phyloP scores from a whole-genome alignment of 2,888 invertebrate genomes.

The Scrobipalpa atriplicella region DNA sequence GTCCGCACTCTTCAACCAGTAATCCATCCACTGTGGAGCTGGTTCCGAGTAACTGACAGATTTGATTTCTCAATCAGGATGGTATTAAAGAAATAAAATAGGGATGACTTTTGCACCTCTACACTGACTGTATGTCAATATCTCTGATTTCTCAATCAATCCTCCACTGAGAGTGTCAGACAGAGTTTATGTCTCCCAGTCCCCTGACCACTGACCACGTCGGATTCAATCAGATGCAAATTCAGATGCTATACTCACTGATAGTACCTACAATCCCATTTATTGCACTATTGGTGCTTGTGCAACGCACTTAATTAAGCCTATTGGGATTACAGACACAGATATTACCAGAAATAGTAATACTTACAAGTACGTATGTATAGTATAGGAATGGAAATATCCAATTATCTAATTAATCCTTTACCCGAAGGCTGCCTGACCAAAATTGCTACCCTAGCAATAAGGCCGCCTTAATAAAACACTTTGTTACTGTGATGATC shows the following conservation, averaged over 20 bases:
- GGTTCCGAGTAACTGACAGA: slow-evolving; percentile 1
- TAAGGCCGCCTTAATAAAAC: too few relatives aligned
- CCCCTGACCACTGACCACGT: not conserved
- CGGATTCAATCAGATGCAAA: slow-evolving; percentile 2
- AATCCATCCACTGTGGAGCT: not conserved
- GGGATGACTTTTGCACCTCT: too few relatives aligned
- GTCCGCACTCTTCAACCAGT: slow-evolving; percentile 4
- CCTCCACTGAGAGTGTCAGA: slow-evolving; percentile 43
- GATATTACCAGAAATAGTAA: too few relatives aligned
- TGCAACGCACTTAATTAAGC: not conserved
- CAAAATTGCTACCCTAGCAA: too few relatives aligned
- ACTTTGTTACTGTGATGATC: too few relatives aligned
- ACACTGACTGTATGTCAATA: slow-evolving; percentile 38
- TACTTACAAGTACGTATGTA: not conserved
- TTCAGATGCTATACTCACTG: not conserved
- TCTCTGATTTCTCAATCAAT: slow-evolving; percentile 59
- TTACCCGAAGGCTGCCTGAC: too few relatives aligned
- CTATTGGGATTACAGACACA: slow-evolving; percentile 1
- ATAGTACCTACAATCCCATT: not conserved
- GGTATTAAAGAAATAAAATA: too few relatives aligned
- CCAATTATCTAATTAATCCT: too few relatives aligned
- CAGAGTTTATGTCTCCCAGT: not conserved
- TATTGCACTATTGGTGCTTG: not conserved
- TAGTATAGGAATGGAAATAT: not conserved
- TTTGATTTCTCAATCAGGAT: too few relatives aligned